Base-by-base conservation (phyloP, 1,140 invertebrate species). In the Ridgeia piscesae region DNA sequence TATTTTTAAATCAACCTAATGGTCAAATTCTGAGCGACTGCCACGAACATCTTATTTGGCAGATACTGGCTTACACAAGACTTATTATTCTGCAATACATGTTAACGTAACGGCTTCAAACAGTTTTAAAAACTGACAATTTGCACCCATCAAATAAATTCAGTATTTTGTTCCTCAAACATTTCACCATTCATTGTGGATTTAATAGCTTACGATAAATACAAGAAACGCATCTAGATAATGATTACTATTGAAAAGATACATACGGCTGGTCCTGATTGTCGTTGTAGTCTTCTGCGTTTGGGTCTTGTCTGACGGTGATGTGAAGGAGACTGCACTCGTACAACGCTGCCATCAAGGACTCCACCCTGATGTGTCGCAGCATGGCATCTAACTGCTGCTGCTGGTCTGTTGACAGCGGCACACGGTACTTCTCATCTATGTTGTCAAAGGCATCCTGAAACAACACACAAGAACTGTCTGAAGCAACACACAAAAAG, bases 391-490 rank as follows among this genome's bases (percentile, higher is more conserved):
- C 91, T 89, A 93, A 92, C 1, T 34, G 17, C 35, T 93, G 35
- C 31, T 93, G 31, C 35, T 91, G 58, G 0, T 93, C 93, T 48
- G 42, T 58, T 89, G 93, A 21, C 34, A 94, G 35, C 17, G 93
- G 91, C 33, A 92, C 92, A 33, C 92, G 92, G 34, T 93, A 93
- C 33, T 92, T 93, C 27, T 91, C 89, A 8, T 91, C 91, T 21
- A 94, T 58, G 42, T 92, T 91, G 48, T 94, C 94, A 94, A 94
- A 94, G 21, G 93, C 93, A 92, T 94, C 93, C 94, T 94, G 92
- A 21, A 91, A 93, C 88, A 91, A 42, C 92, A 92, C 35, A 48
- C 33, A 91, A 21, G 8, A 35, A 91, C 89, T 92, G 27, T 88
- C 31, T 89, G 88, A 11, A 89, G 35, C 17, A 77, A 89, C 58